These are phyloP conservation scores for Coryphaenoides rupestris DNA, from an alignment of 2,113 vertebrate species.

Conservation along the genomic window DNA sequence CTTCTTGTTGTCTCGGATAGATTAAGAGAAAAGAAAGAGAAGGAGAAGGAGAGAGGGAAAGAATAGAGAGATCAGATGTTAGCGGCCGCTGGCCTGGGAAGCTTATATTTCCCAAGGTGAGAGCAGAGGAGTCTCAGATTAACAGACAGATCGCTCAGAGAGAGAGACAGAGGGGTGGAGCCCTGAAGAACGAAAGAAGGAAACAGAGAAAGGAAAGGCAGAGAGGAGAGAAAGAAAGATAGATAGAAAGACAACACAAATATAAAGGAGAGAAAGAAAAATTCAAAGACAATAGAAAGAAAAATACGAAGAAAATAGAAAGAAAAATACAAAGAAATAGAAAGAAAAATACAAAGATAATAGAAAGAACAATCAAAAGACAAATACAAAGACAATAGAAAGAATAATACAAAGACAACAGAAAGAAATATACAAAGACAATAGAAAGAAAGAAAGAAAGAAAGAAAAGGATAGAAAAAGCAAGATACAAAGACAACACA, in stretches of 20 bases:
- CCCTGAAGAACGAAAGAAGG: conserved; percentile 20
- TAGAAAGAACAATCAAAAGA: no score
- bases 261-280: not conserved
- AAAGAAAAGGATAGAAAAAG: no score
- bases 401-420: no score
- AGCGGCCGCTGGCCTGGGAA: conserved; percentile 21
- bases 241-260: not conserved
- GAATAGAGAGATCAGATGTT: conserved; percentile 26
- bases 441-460: no score
- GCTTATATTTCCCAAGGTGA: conserved; percentile 45
- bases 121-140: conserved; percentile 35
- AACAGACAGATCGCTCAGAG: conserved; percentile 38
- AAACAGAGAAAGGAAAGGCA: conserved; percentile 16
- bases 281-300: not conserved
- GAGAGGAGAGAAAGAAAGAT: conserved; percentile 7
- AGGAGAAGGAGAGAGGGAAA: conserved; percentile 19
- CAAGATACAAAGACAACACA: no score
- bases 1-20: conserved; percentile 26
- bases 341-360: no score
- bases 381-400: no score
- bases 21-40: conserved; percentile 20
- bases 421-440: no score
- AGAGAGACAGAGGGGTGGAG: conserved; percentile 10
- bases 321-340: no score
- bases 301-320: no score